Evolutionary conservation across 2,888 invertebrate genomes (phyloP).

Genomic region (Eucera pruinosa): DNA sequence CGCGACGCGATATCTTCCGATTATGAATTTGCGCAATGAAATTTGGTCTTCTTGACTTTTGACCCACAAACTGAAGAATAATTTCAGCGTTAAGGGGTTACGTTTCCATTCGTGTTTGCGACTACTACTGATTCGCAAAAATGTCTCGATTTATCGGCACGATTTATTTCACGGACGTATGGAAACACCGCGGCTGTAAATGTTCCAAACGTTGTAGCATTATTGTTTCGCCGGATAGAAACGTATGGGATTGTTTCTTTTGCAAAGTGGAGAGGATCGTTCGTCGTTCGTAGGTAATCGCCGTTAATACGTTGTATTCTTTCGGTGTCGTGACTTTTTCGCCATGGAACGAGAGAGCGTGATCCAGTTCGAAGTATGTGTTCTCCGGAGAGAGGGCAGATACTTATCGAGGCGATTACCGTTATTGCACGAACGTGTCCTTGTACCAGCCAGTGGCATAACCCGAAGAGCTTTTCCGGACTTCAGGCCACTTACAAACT

Average conservation of each 20-base stretch:
- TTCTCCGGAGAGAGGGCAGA: conserved; percentile 55
- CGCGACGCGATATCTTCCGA: too few relatives aligned
- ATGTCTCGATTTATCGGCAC: too few relatives aligned
- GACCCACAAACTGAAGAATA: too few relatives aligned
- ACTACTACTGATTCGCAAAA: too few relatives aligned
- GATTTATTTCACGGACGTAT: too few relatives aligned
- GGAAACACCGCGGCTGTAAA: too few relatives aligned
- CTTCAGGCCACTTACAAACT: conserved; percentile 66
- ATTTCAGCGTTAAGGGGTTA: too few relatives aligned
- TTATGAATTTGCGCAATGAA: too few relatives aligned
- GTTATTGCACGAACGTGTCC: conserved; percentile 72
- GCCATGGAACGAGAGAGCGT: conserved; percentile 35
- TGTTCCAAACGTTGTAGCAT: neutral
- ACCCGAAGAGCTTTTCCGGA: conserved; percentile 67
- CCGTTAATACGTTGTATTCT: conserved; percentile 66
- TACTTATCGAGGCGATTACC: conserved; percentile 72
- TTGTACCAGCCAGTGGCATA: conserved; percentile 69
- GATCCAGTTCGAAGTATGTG: conserved; percentile 64
- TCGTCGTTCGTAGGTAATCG: conserved; percentile 48
- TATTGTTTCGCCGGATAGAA: neutral
- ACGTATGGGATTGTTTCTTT: neutral
- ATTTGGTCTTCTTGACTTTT: too few relatives aligned
- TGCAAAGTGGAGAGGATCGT: neutral
- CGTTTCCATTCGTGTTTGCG: too few relatives aligned
- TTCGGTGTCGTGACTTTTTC: conserved; percentile 61